These are phyloP conservation scores for Xylophagus ater DNA, from an alignment of 2,888 invertebrate species.

Conservation along the genomic window DNA sequence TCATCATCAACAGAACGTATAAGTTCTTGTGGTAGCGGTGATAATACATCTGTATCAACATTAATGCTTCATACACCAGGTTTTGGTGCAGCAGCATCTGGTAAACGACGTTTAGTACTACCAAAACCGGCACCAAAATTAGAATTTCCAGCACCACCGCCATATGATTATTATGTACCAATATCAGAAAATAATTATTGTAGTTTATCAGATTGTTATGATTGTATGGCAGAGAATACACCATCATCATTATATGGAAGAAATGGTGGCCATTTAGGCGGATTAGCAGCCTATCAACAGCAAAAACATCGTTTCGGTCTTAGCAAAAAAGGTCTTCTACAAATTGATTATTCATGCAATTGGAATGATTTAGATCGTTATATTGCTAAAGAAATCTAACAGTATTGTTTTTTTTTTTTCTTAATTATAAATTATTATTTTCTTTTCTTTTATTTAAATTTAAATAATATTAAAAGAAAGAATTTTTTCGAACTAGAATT, in stretches of 20 bases:
- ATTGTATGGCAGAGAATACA: slow-evolving; percentile 10
- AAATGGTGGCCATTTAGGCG: slow-evolving; percentile 14
- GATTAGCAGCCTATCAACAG: slow-evolving; percentile 20
- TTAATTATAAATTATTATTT: neutral
- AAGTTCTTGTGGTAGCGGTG: slow-evolving; percentile 17
- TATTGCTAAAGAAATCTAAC: slow-evolving; percentile 44
- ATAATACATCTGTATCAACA: slow-evolving; percentile 23
- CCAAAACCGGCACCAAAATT: slow-evolving; percentile 31
- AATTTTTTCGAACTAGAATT: no score
- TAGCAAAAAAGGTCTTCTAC: slow-evolving; percentile 65
- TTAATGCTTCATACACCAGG: slow-evolving; percentile 28
- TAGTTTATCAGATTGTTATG: slow-evolving; percentile 17
- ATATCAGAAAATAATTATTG: slow-evolving; percentile 17
- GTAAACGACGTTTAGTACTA: slow-evolving; percentile 27
- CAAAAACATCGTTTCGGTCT: slow-evolving; percentile 52
- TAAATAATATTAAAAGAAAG: neutral
- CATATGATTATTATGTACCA: slow-evolving; percentile 28
- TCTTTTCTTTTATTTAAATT: neutral
- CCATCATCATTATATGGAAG: slow-evolving; percentile 14
- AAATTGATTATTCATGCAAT: slow-evolving; percentile 72
- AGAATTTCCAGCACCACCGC: slow-evolving; percentile 34
- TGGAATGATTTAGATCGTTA: slow-evolving; percentile 71
- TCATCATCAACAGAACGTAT: slow-evolving; percentile 19
- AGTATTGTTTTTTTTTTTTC: neutral
- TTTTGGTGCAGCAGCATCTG: slow-evolving; percentile 28